Evolutionary conservation across 2,113 vertebrate species (phyloP).

Genomic region (Forbesichthys agassizii): DNA sequence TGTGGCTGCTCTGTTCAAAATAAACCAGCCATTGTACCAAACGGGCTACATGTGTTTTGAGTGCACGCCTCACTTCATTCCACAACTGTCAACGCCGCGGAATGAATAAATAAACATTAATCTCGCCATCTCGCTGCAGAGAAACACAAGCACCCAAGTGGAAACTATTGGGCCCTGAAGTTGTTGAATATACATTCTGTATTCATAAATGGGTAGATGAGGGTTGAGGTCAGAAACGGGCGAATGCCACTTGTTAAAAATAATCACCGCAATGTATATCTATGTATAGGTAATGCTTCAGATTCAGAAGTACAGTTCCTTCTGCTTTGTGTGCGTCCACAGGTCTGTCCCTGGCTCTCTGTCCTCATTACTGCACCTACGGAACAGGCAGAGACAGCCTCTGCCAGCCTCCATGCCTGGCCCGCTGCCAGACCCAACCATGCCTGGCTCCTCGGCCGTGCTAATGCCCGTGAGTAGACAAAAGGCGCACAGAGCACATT

Average conservation of each 20-base stretch:
- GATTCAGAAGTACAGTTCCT: no score
- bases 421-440: constrained; percentile 96
- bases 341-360: constrained; percentile 98
- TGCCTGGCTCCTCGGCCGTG: constrained; percentile 97
- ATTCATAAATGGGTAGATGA: no score
- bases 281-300: no score
- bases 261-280: no score
- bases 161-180: constrained; percentile 10
- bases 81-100: constrained; percentile 19
- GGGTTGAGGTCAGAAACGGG: no score
- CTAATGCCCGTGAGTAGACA: constrained; percentile 93
- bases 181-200: not conserved
- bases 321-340: constrained; percentile 36
- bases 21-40: constrained; percentile 34
- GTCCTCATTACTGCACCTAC: constrained; percentile 95
- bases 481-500: constrained; percentile 41
- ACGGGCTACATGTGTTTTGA: constrained; percentile 40
- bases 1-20: constrained; percentile 46
- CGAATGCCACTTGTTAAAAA: no score
- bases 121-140: constrained; percentile 11
- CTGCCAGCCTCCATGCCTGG: constrained; percentile 99
- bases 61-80: constrained; percentile 39
- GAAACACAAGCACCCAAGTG: constrained; percentile 24
- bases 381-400: constrained; percentile 98
- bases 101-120: not conserved